A percentile compares a stretch with the other conserved stretches of the same genome.
Evolutionary conservation across 2,888 invertebrate genomes (phyloP).

Genomic region (Tortricodes alternella): DNA sequence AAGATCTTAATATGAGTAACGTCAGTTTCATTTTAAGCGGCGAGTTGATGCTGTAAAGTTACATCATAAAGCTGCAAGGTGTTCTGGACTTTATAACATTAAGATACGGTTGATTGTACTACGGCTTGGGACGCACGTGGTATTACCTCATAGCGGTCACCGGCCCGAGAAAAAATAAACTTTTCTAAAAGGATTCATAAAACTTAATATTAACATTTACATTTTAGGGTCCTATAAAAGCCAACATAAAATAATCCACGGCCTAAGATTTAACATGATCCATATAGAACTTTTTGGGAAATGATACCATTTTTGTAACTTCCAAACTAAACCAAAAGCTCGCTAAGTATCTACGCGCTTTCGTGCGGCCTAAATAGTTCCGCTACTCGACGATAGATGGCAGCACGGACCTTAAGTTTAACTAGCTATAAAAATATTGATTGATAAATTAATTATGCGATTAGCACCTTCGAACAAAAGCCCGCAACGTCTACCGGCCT

Average conservation of each 20-base stretch:
- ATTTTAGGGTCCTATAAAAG: too few species aligned
- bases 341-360: slow-evolving; percentile 10
- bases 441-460: too few species aligned
- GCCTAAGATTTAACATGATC: too few species aligned
- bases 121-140: slow-evolving; percentile 8
- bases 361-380: slow-evolving; percentile 32
- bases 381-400: slow-evolving; percentile 50
- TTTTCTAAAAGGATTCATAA: too few species aligned
- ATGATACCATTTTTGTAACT: background rate
- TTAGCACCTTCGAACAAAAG: too few species aligned
- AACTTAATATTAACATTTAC: too few species aligned
- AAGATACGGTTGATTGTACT: background rate
- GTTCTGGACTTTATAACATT: background rate
- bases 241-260: too few species aligned
- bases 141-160: slow-evolving; percentile 41
- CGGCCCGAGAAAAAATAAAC: slow-evolving; percentile 34
- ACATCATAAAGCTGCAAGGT: background rate
- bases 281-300: background rate
- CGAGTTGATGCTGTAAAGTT: slow-evolving; percentile 12
- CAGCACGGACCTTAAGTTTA: too few species aligned
- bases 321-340: slow-evolving; percentile 5
- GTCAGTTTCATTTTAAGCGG: too few species aligned
- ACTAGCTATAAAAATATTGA: too few species aligned
- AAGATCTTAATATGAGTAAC: too few species aligned
- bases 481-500: too few species aligned